A percentile compares a stretch with the other conserved stretches of the same genome.
phyloP scores from a whole-genome alignment of 1,140 invertebrate species.

The Mactra quadrangularis region DNA sequence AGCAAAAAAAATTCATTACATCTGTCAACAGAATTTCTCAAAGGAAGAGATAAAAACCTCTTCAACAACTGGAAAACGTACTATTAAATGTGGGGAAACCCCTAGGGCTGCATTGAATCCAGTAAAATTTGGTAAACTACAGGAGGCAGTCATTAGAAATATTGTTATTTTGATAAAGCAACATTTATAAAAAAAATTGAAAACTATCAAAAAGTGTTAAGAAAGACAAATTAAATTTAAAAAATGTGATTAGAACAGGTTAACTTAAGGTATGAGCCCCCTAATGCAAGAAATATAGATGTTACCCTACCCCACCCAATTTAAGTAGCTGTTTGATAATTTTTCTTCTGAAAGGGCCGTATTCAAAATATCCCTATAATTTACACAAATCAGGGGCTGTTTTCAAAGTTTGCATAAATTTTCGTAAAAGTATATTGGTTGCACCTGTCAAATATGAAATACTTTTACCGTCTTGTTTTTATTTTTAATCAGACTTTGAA shows the following conservation, averaged over 20 bases:
- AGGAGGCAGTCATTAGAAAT: conserved; percentile 38
- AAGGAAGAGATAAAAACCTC: conserved; percentile 36
- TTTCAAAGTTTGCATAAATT: too few relatives aligned
- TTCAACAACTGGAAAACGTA: conserved; percentile 45
- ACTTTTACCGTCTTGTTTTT: too few relatives aligned
- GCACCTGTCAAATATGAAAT: too few relatives aligned
- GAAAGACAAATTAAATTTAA: conserved; percentile 46
- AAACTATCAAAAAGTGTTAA: conserved; percentile 44
- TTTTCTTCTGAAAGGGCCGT: too few relatives aligned
- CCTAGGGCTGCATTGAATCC: conserved; percentile 34
- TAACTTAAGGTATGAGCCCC: too few relatives aligned
- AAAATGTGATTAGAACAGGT: conserved; percentile 44
- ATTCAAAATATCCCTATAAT: too few relatives aligned
- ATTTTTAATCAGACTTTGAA: too few relatives aligned
- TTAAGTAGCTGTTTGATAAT: too few relatives aligned
- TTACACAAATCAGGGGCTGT: too few relatives aligned
- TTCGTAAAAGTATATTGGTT: too few relatives aligned
- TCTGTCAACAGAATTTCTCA: conserved; percentile 42
- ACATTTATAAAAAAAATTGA: conserved; percentile 48
- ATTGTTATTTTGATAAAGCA: conserved; percentile 32
- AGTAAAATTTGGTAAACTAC: conserved; percentile 29
- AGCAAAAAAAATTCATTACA: conserved; percentile 43
- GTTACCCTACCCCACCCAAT: too few relatives aligned
- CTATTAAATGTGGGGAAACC: conserved; percentile 41
- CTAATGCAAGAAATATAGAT: too few relatives aligned